Conservation (phyloP, 1,140 invertebrate species). For the Penaeus vannamei region DNA sequence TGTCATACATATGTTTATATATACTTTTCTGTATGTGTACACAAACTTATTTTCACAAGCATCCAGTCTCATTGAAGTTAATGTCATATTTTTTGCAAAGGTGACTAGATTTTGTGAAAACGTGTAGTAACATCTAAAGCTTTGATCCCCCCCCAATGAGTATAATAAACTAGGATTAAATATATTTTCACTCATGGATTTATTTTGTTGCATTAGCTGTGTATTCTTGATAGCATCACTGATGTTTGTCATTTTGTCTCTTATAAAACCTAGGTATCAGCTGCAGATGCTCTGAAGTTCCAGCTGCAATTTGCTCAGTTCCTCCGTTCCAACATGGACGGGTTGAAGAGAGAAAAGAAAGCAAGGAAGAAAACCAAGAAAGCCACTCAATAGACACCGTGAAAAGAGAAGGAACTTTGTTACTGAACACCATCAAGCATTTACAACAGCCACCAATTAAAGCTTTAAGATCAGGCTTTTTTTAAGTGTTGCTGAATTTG, state of each 20-base stretch:
- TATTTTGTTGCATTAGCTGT: neutral
- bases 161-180: too few species aligned
- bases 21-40: neutral
- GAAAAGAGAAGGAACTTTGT: neutral
- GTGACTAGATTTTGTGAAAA: too few species aligned
- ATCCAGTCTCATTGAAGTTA: too few species aligned
- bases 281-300: slow-evolving; percentile 64
- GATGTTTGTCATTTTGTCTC: neutral
- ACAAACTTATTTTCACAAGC: too few species aligned
- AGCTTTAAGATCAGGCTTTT: neutral
- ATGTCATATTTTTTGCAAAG: too few species aligned
- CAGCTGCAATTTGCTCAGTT: slow-evolving; percentile 67
- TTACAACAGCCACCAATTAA: neutral
- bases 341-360: slow-evolving; percentile 66
- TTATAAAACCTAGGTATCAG: slow-evolving; percentile 50
- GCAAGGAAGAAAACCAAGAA: slow-evolving; percentile 67
- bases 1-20: neutral
- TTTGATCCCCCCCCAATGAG: too few species aligned
- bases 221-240: neutral
- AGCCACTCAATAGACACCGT: slow-evolving; percentile 60
- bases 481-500: too few species aligned
- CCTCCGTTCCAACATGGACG: slow-evolving; percentile 68
- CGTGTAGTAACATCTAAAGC: too few species aligned
- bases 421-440: neutral
- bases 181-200: too few species aligned